phyloP scores from a whole-genome alignment of 2,888 invertebrate genomes.

The Tricholauxania praeusta region DNA sequence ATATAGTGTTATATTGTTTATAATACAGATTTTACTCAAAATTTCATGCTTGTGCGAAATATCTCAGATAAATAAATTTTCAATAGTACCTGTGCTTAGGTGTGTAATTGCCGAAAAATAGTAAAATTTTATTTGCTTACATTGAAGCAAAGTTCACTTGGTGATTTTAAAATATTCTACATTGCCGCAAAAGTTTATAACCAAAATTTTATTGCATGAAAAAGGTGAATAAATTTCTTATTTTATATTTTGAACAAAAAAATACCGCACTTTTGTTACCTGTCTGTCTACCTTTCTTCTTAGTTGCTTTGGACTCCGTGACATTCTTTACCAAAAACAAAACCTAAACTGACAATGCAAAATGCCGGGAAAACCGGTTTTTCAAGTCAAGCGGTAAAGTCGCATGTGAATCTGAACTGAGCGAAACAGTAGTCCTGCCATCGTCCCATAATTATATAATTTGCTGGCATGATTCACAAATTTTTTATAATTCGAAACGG shows the following conservation, averaged over 20 bases:
- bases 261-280: constrained; percentile 1
- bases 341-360: constrained; percentile 9
- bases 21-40: too few relatives aligned
- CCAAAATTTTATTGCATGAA: not conserved
- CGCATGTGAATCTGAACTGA: constrained; percentile 8
- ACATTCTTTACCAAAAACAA: constrained; percentile 26
- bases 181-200: not conserved
- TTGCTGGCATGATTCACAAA: too few relatives aligned
- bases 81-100: too few relatives aligned
- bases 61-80: too few relatives aligned
- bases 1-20: too few relatives aligned
- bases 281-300: constrained; percentile 10
- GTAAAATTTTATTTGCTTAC: too few relatives aligned
- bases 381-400: constrained; percentile 2
- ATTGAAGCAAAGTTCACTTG: too few relatives aligned
- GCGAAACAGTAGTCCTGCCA: too few relatives aligned
- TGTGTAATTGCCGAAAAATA: too few relatives aligned
- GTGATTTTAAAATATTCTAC: not conserved
- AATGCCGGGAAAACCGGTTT: constrained; percentile 34
- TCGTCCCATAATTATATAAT: too few relatives aligned
- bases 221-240: constrained; percentile 15
- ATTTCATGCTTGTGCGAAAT: too few relatives aligned
- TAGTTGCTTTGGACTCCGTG: constrained; percentile 10
- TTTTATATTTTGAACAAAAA: not conserved
- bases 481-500: too few relatives aligned